phyloP scores from a whole-genome alignment of 2,113 vertebrate genomes.

The Cyanoramphus novaezelandiae region DNA sequence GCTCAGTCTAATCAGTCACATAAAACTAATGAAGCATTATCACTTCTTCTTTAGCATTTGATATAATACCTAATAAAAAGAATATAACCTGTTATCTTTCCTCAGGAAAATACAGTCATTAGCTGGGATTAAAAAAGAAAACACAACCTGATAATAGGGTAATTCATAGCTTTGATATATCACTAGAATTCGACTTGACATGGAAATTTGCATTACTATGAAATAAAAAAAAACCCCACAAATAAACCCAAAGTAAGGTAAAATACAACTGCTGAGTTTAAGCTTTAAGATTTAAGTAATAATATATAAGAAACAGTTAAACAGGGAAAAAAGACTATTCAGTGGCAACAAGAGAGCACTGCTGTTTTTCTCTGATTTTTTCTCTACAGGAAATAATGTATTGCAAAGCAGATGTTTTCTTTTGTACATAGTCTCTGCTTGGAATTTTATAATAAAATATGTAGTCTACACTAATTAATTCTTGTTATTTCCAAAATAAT shows the following conservation, averaged over 20 bases:
- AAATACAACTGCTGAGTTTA: not conserved
- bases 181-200: not conserved
- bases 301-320: not conserved
- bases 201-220: not conserved
- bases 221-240: not conserved
- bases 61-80: not conserved
- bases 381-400: not conserved
- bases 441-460: not conserved
- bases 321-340: rapidly evolving
- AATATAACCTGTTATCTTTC: not conserved
- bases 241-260: not conserved
- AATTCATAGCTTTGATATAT: not conserved
- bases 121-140: not conserved
- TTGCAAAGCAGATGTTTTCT: not conserved
- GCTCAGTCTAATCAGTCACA: not conserved
- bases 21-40: not conserved
- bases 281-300: not conserved
- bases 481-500: not conserved
- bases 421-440: not conserved
- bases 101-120: not conserved
- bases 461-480: not conserved
- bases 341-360: not conserved
- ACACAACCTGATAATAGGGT: not conserved
- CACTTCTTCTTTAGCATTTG: not conserved
- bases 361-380: not conserved